Evolutionary conservation across 2,113 vertebrate genomes (phyloP).

Genomic region (Emydura subglobosa): DNA sequence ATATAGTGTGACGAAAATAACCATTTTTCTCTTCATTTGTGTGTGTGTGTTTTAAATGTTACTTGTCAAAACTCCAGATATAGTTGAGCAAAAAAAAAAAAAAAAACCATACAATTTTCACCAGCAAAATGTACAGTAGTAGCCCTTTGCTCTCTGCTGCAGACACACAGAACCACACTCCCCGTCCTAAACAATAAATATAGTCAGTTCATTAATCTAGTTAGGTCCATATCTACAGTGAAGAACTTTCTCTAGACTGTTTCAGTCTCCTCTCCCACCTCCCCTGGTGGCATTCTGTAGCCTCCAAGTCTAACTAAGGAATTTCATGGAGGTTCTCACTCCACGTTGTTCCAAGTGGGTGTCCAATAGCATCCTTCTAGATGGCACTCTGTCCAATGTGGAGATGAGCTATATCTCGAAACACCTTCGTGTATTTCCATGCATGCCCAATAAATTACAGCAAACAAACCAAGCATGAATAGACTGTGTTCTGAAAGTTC

Average conservation of each 20-base stretch:
- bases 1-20: not conserved
- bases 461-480: not conserved
- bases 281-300: not conserved
- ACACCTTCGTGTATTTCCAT: not conserved
- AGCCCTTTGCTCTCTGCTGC: not conserved
- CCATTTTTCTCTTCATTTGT: not conserved
- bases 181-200: fast-evolving
- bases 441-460: not conserved
- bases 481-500: not conserved
- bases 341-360: not conserved
- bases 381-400: fast-evolving
- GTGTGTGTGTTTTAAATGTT: not conserved
- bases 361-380: not conserved
- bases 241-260: not conserved
- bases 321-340: not conserved
- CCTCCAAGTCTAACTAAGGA: not conserved
- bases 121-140: not conserved
- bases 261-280: not conserved
- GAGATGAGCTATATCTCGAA: not conserved
- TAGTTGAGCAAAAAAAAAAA: not conserved
- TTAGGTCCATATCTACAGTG: fast-evolving
- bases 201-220: not conserved
- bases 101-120: too few relatives aligned
- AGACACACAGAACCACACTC: fast-evolving
- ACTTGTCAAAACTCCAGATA: not conserved